These are phyloP conservation scores for Rhynchonycteris naso DNA, from an alignment of 2,797 vertebrate genomes.

Conservation along the genomic window DNA sequence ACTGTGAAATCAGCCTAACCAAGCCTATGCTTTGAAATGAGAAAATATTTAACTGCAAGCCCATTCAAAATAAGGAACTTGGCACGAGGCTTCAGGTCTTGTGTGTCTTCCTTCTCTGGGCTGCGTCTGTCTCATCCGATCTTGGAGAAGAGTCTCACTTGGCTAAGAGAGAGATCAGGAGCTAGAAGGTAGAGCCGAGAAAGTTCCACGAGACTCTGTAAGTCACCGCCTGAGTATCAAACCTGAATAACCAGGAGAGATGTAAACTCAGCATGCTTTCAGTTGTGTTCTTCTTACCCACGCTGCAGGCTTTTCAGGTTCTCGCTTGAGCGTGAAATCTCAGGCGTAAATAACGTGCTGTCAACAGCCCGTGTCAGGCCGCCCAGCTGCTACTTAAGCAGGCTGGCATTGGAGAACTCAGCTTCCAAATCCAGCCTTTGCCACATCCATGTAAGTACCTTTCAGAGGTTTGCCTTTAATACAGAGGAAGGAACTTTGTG, in stretches of 20 bases:
- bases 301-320: constrained; percentile 87
- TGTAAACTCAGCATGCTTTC: constrained; percentile 65
- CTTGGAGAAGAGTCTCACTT: background rate
- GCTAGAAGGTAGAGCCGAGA: background rate
- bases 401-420: constrained; percentile 48
- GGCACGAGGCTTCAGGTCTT: background rate
- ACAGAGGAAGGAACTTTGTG: constrained; percentile 55
- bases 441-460: constrained; percentile 81
- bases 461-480: background rate
- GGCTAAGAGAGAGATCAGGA: background rate
- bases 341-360: constrained; percentile 64
- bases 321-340: constrained; percentile 78
- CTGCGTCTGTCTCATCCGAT: background rate
- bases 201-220: constrained; percentile 34
- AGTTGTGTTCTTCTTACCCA: constrained; percentile 73
- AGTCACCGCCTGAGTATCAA: constrained; percentile 74
- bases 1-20: constrained; percentile 46
- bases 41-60: constrained; percentile 23
- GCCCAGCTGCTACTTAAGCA: constrained; percentile 82
- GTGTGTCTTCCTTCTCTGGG: background rate
- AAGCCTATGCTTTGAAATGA: constrained; percentile 46
- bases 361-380: constrained; percentile 55
- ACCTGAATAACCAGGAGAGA: constrained; percentile 85
- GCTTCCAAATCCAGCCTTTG: constrained; percentile 38
- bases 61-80: constrained; percentile 33